A percentile compares a stretch with the other conserved stretches of the same genome.
Conservation (phyloP, 2,888 invertebrate genomes). For the Dasypolia templi region DNA sequence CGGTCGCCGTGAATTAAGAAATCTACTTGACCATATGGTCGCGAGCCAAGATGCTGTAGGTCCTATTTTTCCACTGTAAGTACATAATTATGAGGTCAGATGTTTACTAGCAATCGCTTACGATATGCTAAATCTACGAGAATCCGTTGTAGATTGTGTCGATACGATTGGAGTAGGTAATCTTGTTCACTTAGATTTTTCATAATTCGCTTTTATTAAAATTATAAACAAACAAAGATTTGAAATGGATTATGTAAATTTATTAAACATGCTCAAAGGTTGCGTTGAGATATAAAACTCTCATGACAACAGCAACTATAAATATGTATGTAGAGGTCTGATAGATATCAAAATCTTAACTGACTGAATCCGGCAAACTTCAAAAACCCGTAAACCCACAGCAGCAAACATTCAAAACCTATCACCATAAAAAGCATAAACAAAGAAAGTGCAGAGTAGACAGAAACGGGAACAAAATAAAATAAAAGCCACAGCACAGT, state of each 20-base stretch:
- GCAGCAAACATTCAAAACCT: constrained; percentile 44
- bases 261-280: constrained; percentile 22
- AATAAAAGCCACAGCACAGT: constrained; percentile 68
- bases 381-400: constrained; percentile 22
- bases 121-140: constrained; percentile 36
- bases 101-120: constrained; percentile 34
- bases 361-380: background rate
- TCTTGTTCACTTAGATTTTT: constrained; percentile 28
- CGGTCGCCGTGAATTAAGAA: constrained; percentile 46
- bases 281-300: constrained; percentile 3
- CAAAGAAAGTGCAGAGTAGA: constrained; percentile 67
- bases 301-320: background rate
- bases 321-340: constrained; percentile 16
- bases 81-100: constrained; percentile 54
- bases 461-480: constrained; percentile 65
- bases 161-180: constrained; percentile 25
- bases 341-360: constrained; percentile 8
- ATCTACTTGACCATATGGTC: constrained; percentile 59
- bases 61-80: constrained; percentile 52
- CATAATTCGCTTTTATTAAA: constrained; percentile 23
- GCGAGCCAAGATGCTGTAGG: constrained; percentile 42
- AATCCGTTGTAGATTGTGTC: constrained; percentile 20
- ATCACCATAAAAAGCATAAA: constrained; percentile 72
- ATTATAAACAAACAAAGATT: constrained; percentile 18
- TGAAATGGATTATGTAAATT: constrained; percentile 16